These are phyloP conservation scores for Tortrix viridana DNA, from an alignment of 2,888 invertebrate genomes.

Conservation along the genomic window DNA sequence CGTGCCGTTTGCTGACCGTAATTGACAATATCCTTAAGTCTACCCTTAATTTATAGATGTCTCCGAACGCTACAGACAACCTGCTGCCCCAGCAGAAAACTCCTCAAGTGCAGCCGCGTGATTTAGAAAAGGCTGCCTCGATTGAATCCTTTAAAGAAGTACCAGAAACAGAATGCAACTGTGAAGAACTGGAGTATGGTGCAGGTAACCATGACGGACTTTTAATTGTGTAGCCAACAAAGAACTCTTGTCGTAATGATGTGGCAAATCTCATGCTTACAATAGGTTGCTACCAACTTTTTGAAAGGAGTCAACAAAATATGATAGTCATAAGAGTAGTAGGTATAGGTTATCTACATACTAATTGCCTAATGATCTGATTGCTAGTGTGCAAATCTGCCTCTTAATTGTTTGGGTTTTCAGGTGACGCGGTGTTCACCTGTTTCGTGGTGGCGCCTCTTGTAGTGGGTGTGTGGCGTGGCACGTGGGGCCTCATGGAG, in stretches of 20 bases:
- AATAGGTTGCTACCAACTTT: too few species aligned
- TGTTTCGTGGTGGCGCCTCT: conserved; percentile 87
- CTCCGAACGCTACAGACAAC: conserved; percentile 56
- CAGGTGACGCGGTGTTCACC: conserved; percentile 69
- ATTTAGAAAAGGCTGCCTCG: conserved; percentile 49
- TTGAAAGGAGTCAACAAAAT: too few species aligned
- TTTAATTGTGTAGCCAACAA: background rate
- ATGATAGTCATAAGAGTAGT: too few species aligned
- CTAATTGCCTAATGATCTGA: too few species aligned
- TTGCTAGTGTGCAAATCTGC: too few species aligned
- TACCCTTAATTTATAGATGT: conserved; percentile 54
- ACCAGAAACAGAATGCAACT: conserved; percentile 46
- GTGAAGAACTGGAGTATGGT: conserved; percentile 58
- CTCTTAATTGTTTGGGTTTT: background rate
- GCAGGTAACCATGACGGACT: conserved; percentile 47
- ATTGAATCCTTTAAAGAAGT: conserved; percentile 48
- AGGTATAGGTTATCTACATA: too few species aligned
- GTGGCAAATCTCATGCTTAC: too few species aligned
- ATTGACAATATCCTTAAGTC: too few species aligned
- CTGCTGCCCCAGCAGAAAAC: conserved; percentile 49
- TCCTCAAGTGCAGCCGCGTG: conserved; percentile 37
- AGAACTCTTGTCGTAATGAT: background rate
- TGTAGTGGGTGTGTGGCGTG: conserved; percentile 94
- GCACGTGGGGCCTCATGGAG: conserved; percentile 92
- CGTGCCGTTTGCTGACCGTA: too few species aligned